phyloP scores from a whole-genome alignment of 2,797 vertebrate species.

The Malurus splendens region DNA sequence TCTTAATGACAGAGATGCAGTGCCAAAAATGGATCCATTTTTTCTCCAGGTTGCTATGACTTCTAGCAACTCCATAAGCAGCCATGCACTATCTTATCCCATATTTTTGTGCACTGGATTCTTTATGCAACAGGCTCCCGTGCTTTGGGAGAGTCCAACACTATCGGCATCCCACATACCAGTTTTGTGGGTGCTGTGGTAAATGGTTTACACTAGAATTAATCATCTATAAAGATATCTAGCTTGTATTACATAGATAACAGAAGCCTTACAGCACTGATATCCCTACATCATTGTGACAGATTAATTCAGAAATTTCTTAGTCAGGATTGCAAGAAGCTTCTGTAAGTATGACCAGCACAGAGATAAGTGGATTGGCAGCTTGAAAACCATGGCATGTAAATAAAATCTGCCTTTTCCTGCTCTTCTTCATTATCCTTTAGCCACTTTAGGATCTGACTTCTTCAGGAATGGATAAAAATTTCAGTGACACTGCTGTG shows the following conservation, averaged over 20 bases:
- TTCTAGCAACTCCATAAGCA: not conserved
- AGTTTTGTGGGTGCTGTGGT: not conserved
- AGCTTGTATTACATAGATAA: not conserved
- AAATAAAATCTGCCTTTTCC: not conserved
- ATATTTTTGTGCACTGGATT: not conserved
- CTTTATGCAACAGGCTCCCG: not conserved
- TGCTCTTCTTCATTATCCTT: not conserved
- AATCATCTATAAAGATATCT: not conserved
- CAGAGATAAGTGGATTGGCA: not conserved
- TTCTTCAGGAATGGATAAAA: not conserved
- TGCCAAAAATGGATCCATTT: not conserved
- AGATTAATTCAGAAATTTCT: not conserved
- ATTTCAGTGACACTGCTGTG: not conserved
- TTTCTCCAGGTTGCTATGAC: not conserved
- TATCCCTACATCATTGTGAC: not conserved
- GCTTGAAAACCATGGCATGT: not conserved
- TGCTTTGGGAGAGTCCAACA: not conserved
- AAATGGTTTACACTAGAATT: not conserved
- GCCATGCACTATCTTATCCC: not conserved
- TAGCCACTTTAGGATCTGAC: not conserved
- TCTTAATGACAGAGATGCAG: not conserved
- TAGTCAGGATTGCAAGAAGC: not conserved
- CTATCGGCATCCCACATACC: not conserved
- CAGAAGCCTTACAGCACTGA: not conserved
- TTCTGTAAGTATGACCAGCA: not conserved